phyloP scores from a whole-genome alignment of 2,888 invertebrate genomes.

The Hymenopus coronatus region DNA sequence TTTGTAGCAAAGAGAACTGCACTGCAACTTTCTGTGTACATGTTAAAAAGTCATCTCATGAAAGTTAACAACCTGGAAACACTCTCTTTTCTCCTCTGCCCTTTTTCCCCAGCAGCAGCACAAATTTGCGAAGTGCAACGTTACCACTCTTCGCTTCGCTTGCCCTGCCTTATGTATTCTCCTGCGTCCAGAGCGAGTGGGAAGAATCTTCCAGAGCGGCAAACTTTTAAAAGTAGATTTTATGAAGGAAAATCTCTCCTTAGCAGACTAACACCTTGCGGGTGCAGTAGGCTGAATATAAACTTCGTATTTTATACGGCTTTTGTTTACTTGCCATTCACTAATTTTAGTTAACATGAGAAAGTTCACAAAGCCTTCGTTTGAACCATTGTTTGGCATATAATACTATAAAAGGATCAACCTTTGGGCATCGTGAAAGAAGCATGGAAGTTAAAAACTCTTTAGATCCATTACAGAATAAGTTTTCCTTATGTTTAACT shows the following conservation, averaged over 20 bases:
- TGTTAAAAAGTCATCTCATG: neutral
- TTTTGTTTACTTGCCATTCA: neutral
- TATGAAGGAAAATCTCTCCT: neutral
- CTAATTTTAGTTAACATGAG: neutral
- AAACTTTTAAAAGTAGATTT: neutral
- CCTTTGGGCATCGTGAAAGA: too few relatives aligned
- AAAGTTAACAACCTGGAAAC: neutral
- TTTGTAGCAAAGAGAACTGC: neutral
- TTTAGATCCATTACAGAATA: too few relatives aligned
- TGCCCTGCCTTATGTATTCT: neutral
- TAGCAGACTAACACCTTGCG: neutral
- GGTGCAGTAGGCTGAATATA: neutral
- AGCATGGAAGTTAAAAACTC: too few relatives aligned
- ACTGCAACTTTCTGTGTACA: neutral
- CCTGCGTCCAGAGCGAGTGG: neutral
- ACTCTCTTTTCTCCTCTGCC: neutral
- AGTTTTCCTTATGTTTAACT: too few relatives aligned
- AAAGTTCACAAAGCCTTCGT: too few relatives aligned
- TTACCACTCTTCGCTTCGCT: neutral
- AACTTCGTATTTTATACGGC: neutral
- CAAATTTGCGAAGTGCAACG: neutral
- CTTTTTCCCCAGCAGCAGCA: neutral
- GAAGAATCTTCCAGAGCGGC: neutral
- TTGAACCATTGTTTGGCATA: too few relatives aligned
- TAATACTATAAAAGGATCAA: too few relatives aligned